phyloP scores from a whole-genome alignment of 2,113 vertebrate species.

The human (Homo sapiens) region DNA sequence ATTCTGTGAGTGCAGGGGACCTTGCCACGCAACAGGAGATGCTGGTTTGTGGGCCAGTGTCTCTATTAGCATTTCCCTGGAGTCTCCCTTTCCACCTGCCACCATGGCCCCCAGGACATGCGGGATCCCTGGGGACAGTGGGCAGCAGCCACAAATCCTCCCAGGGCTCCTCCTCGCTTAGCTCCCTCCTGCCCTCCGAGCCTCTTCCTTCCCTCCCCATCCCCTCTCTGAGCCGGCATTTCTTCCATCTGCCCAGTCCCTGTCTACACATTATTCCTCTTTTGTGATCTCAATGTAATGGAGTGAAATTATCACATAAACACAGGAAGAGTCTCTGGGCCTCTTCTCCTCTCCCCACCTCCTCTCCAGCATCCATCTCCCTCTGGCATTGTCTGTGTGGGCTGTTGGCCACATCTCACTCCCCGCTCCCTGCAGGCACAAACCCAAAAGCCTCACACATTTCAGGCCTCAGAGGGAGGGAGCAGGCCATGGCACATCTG shows the following conservation, averaged over 20 bases:
- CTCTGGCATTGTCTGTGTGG: not conserved
- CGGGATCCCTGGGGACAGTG: rapidly evolving
- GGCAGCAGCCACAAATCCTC: not conserved
- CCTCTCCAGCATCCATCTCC: not conserved
- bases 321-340: not conserved
- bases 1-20: not conserved
- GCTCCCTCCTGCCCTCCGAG: rapidly evolving
- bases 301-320: not conserved
- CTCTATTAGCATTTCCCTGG: not conserved
- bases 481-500: rapidly evolving
- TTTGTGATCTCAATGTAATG: no score
- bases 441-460: not conserved
- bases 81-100: not conserved
- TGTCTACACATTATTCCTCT: not conserved
- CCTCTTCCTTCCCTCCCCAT: rapidly evolving
- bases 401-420: not conserved
- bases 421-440: not conserved
- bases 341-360: not conserved
- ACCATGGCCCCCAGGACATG: rapidly evolving
- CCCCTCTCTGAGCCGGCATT: rapidly evolving
- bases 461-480: not conserved
- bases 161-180: rapidly evolving
- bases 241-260: rapidly evolving
- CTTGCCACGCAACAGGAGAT: not conserved
- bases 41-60: rapidly evolving